Percentiles rank a stretch among this genome's conserved stretches.
These are phyloP conservation scores for Caerostris darwini DNA, from an alignment of 1,140 invertebrate genomes.

Conservation along the genomic window DNA sequence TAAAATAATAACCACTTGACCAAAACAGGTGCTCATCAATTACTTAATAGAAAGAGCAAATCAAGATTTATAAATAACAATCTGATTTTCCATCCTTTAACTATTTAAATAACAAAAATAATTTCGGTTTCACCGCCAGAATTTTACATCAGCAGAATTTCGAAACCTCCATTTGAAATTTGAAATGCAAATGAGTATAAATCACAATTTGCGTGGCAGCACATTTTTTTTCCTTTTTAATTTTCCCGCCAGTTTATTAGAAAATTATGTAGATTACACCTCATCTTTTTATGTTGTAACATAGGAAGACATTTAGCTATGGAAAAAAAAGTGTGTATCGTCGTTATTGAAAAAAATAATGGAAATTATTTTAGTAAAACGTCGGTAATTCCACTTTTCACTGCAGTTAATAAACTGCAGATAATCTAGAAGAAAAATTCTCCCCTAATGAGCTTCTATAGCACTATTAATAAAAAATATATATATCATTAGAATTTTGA, in stretches of 20 bases:
- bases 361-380: not conserved
- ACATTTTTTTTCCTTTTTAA: not conserved
- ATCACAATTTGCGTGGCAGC: not conserved
- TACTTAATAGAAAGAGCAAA: not conserved
- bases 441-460: too few species aligned
- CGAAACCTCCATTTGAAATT: not conserved
- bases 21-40: not conserved
- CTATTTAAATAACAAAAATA: not conserved
- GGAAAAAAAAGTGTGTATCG: not conserved
- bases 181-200: not conserved
- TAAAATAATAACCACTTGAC: too few species aligned
- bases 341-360: not conserved
- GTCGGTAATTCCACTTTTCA: not conserved
- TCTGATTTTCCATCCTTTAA: not conserved
- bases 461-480: too few species aligned
- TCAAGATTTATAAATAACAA: slow-evolving; percentile 3
- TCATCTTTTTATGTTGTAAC: not conserved
- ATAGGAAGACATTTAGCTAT: not conserved
- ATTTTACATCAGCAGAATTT: not conserved
- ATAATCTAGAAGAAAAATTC: too few species aligned
- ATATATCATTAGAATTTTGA: too few species aligned
- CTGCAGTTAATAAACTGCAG: too few species aligned
- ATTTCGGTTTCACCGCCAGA: not conserved
- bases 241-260: not conserved
- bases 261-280: not conserved